Evolutionary conservation across 2,888 invertebrate genomes (phyloP).

Genomic region (Alloscopus bannaensis): DNA sequence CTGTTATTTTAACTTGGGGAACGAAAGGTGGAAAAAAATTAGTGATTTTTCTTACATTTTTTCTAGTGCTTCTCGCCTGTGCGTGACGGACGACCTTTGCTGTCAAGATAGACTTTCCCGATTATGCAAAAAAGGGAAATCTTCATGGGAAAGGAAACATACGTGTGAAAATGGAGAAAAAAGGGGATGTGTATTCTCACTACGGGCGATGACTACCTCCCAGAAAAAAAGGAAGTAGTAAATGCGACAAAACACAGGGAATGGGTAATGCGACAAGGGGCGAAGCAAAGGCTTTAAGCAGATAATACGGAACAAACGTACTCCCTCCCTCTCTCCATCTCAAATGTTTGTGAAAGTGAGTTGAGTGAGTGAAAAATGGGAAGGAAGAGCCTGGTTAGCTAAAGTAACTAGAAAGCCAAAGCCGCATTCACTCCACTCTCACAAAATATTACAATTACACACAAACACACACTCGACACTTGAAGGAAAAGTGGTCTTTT

Average conservation of each 20-base stretch:
- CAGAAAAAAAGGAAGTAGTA: not conserved
- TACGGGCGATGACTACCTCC: not conserved
- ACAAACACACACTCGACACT: no score
- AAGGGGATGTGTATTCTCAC: conserved; percentile 51
- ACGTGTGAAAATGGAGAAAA: conserved; percentile 71
- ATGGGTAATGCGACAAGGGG: conserved; percentile 23
- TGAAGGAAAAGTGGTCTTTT: no score
- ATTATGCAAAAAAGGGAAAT: conserved; percentile 74
- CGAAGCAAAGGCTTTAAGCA: conserved; percentile 12
- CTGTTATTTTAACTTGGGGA: not conserved
- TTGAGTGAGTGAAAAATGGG: not conserved
- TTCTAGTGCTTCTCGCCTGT: not conserved
- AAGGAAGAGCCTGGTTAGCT: conserved; percentile 5
- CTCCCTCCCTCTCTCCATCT: not conserved
- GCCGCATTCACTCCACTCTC: conserved; percentile 10
- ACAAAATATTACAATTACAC: no score
- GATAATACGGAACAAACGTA: conserved; percentile 27
- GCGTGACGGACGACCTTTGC: conserved; percentile 12
- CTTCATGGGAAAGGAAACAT: conserved; percentile 73
- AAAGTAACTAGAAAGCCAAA: conserved; percentile 33
- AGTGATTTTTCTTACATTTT: conserved; percentile 16
- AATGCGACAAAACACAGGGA: not conserved
- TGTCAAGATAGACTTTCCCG: conserved; percentile 69
- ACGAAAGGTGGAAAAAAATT: conserved; percentile 24
- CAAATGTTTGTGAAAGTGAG: no score